phyloP scores from a whole-genome alignment of 1,140 invertebrate species.

The Aphaenogaster rudis region DNA sequence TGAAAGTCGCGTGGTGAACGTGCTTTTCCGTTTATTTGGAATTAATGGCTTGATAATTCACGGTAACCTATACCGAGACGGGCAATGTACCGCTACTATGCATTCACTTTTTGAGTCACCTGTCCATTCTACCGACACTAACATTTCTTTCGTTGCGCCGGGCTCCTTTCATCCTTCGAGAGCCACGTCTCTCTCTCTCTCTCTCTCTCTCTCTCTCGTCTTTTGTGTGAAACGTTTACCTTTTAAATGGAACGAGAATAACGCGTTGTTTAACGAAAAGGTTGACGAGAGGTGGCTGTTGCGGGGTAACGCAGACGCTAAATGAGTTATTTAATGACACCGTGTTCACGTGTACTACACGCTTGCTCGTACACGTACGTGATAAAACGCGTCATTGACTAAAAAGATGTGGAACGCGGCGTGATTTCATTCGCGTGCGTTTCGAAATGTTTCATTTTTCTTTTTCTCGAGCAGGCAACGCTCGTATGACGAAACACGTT shows the following conservation, averaged over 20 bases:
- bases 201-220: not conserved
- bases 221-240: not conserved
- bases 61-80: slow-evolving; percentile 52
- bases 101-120: slow-evolving; percentile 59
- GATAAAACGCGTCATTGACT: slow-evolving; percentile 43
- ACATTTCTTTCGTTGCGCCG: not conserved
- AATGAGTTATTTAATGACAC: slow-evolving; percentile 62
- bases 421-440: slow-evolving; percentile 35
- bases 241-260: not conserved
- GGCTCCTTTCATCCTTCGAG: not conserved
- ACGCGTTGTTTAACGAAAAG: not conserved
- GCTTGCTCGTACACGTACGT: not conserved
- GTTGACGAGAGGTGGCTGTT: not conserved
- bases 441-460: slow-evolving; percentile 61
- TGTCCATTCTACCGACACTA: not conserved
- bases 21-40: slow-evolving; percentile 79
- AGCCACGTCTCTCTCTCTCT: not conserved
- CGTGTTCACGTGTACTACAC: slow-evolving; percentile 3
- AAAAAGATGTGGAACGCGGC: slow-evolving; percentile 19
- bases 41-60: slow-evolving; percentile 72
- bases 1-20: slow-evolving; percentile 82
- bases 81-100: slow-evolving; percentile 38
- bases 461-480: not conserved
- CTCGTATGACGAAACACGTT: slow-evolving; percentile 13
- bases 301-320: slow-evolving; percentile 48